Evolutionary conservation across 2,888 invertebrate genomes (phyloP).

Genomic region (Hydropsyche betteni): DNA sequence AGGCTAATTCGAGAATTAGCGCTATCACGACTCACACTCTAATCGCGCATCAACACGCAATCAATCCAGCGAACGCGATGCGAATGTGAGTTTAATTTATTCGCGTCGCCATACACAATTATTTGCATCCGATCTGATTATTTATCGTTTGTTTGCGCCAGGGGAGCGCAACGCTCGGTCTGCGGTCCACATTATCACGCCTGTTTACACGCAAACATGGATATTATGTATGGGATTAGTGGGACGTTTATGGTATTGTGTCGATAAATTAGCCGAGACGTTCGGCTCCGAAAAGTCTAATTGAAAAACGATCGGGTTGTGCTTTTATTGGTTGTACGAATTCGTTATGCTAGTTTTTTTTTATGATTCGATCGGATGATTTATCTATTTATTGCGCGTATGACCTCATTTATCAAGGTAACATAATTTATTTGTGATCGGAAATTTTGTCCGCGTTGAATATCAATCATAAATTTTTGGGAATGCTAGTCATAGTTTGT

Average conservation of each 20-base stretch:
- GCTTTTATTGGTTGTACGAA: too few species aligned
- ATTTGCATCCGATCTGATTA: conserved; percentile 9
- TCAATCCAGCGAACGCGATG: background rate
- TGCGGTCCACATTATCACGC: background rate
- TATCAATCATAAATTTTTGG: conserved; percentile 3
- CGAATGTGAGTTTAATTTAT: conserved; percentile 19
- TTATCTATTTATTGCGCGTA: background rate
- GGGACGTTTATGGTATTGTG: too few species aligned
- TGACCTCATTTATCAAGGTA: conserved; percentile 26
- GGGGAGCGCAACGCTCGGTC: background rate
- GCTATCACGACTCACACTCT: background rate
- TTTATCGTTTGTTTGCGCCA: conserved; percentile 13
- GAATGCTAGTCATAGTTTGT: too few species aligned
- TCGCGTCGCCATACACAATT: background rate
- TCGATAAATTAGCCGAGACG: too few species aligned
- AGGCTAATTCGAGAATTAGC: conserved; percentile 13
- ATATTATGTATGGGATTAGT: too few species aligned
- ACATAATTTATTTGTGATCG: background rate
- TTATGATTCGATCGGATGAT: conserved; percentile 2
- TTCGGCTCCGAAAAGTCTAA: too few species aligned
- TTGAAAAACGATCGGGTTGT: too few species aligned
- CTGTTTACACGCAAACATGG: too few species aligned
- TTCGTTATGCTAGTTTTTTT: background rate
- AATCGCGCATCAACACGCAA: background rate
- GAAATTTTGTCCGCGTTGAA: too few species aligned